Evolutionary conservation across 2,113 vertebrate genomes (phyloP).

Genomic region (Heteronetta atricapilla): DNA sequence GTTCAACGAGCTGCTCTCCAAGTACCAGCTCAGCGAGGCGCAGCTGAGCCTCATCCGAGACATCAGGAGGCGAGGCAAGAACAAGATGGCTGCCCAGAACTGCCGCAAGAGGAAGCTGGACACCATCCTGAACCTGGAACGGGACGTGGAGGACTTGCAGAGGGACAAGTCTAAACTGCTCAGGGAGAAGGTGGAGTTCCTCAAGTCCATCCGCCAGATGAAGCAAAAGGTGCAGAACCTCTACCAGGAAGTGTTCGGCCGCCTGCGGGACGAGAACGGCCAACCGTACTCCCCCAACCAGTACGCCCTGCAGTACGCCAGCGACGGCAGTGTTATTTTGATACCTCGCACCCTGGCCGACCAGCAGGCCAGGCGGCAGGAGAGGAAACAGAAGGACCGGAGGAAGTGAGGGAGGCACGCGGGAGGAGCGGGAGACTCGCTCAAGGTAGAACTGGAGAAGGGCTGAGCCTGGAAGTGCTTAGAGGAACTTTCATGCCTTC

Average conservation of each 20-base stretch:
- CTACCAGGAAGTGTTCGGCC: conserved; percentile 94
- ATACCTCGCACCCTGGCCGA: conserved; percentile 84
- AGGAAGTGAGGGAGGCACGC: conserved; percentile 86
- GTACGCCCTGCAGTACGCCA: conserved; percentile 91
- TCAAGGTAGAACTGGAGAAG: conserved; percentile 68
- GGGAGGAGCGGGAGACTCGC: conserved; percentile 59
- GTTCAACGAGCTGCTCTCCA: conserved; percentile 97
- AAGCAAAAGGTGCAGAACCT: conserved; percentile 97
- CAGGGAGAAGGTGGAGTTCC: conserved; percentile 95
- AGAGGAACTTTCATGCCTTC: conserved; percentile 83
- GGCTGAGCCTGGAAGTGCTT: conserved; percentile 77
- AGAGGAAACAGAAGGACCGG: conserved; percentile 93
- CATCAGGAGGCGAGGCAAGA: conserved; percentile 94
- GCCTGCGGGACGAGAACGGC: conserved; percentile 92
- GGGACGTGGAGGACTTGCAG: conserved; percentile 92
- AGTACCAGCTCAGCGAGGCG: conserved; percentile 93
- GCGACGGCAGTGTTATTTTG: conserved; percentile 89
- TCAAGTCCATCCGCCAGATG: conserved; percentile 94
- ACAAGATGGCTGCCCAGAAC: conserved; percentile 99
- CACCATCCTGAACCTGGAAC: conserved; percentile 96
- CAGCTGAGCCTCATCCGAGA: conserved; percentile 97
- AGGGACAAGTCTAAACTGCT: conserved; percentile 91
- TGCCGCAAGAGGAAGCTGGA: conserved; percentile 98
- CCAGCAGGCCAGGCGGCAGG: conserved; percentile 86
- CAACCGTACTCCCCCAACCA: conserved; percentile 91